Conservation (phyloP, 2,113 vertebrate genomes). For the Etia nguti region DNA sequence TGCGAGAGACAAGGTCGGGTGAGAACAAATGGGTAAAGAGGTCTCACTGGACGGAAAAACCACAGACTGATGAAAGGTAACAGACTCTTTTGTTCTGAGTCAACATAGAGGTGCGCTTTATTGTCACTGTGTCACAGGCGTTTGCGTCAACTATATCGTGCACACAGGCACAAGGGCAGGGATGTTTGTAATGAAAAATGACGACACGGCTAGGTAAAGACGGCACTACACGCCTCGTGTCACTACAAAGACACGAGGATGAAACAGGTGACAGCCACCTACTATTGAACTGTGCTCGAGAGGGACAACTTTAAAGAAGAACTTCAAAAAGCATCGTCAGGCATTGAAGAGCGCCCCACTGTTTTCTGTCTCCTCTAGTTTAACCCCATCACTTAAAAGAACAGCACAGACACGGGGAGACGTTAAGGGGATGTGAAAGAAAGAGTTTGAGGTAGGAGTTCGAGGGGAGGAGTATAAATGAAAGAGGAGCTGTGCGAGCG, state of each 20-base stretch:
- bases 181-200: conserved; percentile 57
- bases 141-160: conserved; percentile 24
- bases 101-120: conserved; percentile 33
- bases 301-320: conserved; percentile 43
- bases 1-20: conserved; percentile 37
- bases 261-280: conserved; percentile 54
- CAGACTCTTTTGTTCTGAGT: conserved; percentile 43
- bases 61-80: conserved; percentile 32
- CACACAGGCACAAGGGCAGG: conserved; percentile 14
- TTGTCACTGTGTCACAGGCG: conserved; percentile 41
- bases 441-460: conserved; percentile 14
- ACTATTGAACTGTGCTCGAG: conserved; percentile 28
- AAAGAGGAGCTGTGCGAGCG: not conserved
- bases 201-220: conserved; percentile 35
- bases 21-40: conserved; percentile 46
- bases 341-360: conserved; percentile 27
- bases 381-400: conserved; percentile 56
- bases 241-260: conserved; percentile 58
- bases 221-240: conserved; percentile 16
- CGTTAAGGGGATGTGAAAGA: conserved; percentile 34
- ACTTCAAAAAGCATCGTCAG: conserved; percentile 38
- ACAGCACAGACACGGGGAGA: conserved; percentile 15
- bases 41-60: conserved; percentile 15
- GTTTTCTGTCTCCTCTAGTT: conserved; percentile 49
- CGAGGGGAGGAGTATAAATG: not conserved